Conservation (phyloP, 2,888 invertebrate genomes). For the Pollenia labialis region DNA sequence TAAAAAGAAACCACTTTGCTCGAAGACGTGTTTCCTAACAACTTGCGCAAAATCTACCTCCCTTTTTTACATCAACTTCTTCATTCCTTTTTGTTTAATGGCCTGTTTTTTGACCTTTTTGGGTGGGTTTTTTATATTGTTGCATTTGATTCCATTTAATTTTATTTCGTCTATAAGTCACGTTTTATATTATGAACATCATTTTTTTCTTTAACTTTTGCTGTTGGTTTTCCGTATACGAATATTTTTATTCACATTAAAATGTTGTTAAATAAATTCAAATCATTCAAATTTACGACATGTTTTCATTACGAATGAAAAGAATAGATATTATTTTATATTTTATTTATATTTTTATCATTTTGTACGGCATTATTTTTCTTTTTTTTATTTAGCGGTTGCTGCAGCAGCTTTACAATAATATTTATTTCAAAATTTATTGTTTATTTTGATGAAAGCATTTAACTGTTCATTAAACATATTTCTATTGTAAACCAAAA, state of each 20-base stretch:
- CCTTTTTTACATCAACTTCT: not conserved
- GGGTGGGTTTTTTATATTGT: no score
- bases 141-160: not conserved
- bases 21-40: no score
- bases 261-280: conserved; percentile 7
- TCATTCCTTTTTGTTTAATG: not conserved
- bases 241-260: not conserved
- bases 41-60: no score
- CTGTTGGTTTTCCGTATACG: not conserved
- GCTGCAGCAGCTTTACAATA: not conserved
- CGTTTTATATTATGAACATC: not conserved
- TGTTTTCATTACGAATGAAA: not conserved
- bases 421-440: conserved; percentile 1
- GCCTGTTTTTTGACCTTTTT: not conserved
- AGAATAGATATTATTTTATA: not conserved
- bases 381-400: not conserved
- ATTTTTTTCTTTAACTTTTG: not conserved
- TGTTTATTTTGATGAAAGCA: conserved; percentile 42
- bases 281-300: conserved; percentile 8
- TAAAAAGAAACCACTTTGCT: no score
- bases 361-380: not conserved
- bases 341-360: not conserved
- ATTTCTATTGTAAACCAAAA: conserved; percentile 23
- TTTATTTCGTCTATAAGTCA: not conserved
- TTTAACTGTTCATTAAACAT: conserved; percentile 53